Conservation (phyloP, 1,140 invertebrate genomes). For the Drosophila kikkawai region DNA sequence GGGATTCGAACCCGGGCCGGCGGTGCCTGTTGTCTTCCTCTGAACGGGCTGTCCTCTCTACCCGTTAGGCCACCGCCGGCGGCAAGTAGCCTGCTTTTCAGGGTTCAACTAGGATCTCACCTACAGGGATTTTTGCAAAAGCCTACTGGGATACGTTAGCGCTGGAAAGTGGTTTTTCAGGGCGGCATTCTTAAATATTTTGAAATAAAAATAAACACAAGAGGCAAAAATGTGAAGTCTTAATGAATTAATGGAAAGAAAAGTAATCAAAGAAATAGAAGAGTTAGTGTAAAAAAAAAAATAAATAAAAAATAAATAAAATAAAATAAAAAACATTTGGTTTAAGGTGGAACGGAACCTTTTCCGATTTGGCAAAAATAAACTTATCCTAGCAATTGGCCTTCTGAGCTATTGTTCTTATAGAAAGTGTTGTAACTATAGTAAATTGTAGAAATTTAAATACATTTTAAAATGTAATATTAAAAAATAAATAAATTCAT, state of each 20-base stretch:
- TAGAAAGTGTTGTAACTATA: not conserved
- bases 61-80: conserved; percentile 5
- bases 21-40: not conserved
- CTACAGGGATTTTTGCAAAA: not conserved
- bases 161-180: not conserved
- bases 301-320: not conserved
- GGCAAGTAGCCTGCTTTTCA: not conserved
- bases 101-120: not conserved
- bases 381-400: not conserved
- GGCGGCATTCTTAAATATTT: too few species aligned
- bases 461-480: too few species aligned
- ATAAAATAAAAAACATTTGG: not conserved
- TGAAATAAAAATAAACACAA: too few species aligned
- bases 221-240: too few species aligned
- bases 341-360: not conserved
- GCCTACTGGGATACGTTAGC: not conserved
- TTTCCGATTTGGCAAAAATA: not conserved
- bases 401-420: not conserved
- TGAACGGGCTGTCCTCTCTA: not conserved
- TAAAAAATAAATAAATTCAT: too few species aligned
- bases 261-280: too few species aligned
- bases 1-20: conserved; percentile 15
- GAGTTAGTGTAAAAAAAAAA: too few species aligned
- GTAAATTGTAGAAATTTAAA: too few species aligned
- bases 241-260: too few species aligned